Base-by-base conservation (phyloP, 92 coral and sea anemone genomes). In the Porites divaricata region DNA sequence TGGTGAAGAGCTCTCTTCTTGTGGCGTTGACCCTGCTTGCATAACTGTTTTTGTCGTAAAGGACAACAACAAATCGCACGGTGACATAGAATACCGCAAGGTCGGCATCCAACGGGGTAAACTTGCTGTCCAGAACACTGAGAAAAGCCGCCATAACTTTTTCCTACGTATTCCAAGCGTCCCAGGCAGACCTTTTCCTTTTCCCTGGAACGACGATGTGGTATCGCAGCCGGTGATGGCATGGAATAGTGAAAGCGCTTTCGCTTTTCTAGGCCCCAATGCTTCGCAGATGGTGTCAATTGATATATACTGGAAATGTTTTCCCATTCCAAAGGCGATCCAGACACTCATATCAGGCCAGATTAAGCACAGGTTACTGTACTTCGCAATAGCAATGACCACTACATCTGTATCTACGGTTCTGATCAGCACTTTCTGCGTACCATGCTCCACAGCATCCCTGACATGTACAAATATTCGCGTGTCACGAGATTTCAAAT, bases 331-430 rank as follows among this genome's bases (percentile, higher is more conserved):
- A 78, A 78, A 78, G 51, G 82, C 82, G 53, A 78, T 69, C 83
- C 83, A 78, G 17, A 68, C 22, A 1, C 57, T 49, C 16, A 50
- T 2, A 5, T 16, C 50, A 58, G 77, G 78, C 58, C 59, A 23
- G 1, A 19, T 72, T 66, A 7, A 17, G 50, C 11, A 63, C 17
- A 63, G 48, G 63, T 24, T 73, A 71, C 57, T 53, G 70, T 76
- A 85, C 78, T 50, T 15, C 1, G 48, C 81, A 51, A 62, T 63
- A 13, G 67, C 63, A 22, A 81, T 21, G 10, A 80, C 87, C 50
- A 86, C 51, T 21, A 71, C 85, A 71, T 86, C 83, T 58, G 63
- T 73, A 10, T 89, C 88, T 0, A 72, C 85, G 6, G 83, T 77
- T 65, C 89, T 67, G 41, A 72, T 54, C 11, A 78, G 63, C 10